A percentile compares a stretch with the other conserved stretches of the same genome.
phyloP scores from a whole-genome alignment of 1,140 invertebrate genomes.

The Drosophila carrolli region DNA sequence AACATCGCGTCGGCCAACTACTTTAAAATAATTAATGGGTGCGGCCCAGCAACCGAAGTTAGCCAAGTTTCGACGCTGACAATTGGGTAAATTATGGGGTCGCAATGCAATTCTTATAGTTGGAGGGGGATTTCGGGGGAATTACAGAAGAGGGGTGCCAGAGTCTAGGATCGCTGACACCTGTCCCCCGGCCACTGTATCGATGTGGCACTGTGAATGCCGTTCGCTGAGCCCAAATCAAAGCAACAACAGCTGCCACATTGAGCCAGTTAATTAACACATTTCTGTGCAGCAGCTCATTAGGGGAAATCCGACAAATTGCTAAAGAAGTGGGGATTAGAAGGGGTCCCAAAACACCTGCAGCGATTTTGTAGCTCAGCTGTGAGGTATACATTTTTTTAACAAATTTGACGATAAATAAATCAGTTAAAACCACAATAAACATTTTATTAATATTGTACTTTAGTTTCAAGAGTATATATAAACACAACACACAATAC shows the following conservation, averaged over 20 bases:
- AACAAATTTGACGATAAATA: no score
- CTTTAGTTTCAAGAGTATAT: no score
- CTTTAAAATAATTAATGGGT: constrained; percentile 83
- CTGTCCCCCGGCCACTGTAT: constrained; percentile 5
- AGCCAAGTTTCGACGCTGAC: constrained; percentile 60
- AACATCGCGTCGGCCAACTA: constrained; percentile 72
- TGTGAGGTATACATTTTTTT: not conserved
- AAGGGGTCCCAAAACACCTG: constrained; percentile 23
- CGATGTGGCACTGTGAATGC: constrained; percentile 33
- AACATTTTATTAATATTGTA: no score
- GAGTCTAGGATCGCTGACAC: constrained; percentile 19
- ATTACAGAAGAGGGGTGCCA: not conserved
- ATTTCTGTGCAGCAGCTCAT: constrained; percentile 40
- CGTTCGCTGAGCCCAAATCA: constrained; percentile 50
- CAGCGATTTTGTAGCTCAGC: not conserved
- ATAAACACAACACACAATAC: no score
- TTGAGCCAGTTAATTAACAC: constrained; percentile 65
- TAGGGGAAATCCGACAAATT: constrained; percentile 41
- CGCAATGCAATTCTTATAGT: constrained; percentile 33
- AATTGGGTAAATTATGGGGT: constrained; percentile 76
- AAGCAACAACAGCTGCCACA: constrained; percentile 59
- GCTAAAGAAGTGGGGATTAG: constrained; percentile 23
- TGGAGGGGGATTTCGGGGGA: not conserved
- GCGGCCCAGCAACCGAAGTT: constrained; percentile 64
- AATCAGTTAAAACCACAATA: no score